Evolutionary conservation across 2,797 vertebrate genomes (phyloP).

Genomic region (Staurois parvus): DNA sequence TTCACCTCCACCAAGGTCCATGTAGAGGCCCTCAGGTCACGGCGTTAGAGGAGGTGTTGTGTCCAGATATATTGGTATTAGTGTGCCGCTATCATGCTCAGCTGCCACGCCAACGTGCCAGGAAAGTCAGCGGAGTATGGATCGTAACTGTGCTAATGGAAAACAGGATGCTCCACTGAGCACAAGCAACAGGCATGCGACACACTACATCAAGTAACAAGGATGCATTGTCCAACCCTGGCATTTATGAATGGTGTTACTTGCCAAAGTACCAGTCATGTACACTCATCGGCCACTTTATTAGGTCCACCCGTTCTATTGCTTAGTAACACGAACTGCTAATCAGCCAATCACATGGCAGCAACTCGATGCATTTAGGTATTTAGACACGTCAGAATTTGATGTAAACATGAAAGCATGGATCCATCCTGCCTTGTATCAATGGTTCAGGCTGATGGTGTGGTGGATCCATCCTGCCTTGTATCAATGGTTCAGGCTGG

Average conservation of each 20-base stretch:
- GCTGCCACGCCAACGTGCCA: conserved; percentile 2
- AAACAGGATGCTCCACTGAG: conserved; percentile 1
- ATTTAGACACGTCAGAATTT: too few relatives aligned
- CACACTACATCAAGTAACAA: background rate
- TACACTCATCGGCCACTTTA: too few relatives aligned
- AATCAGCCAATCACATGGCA: too few relatives aligned
- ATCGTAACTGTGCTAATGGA: background rate
- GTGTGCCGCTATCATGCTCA: conserved; percentile 1
- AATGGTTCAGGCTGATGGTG: too few relatives aligned
- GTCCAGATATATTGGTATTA: background rate
- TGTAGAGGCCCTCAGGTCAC: background rate
- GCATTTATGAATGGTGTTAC: background rate
- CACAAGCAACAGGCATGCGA: background rate
- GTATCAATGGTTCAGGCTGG: too few relatives aligned
- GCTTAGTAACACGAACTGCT: too few relatives aligned
- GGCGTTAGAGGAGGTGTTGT: background rate
- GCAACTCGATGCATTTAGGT: too few relatives aligned
- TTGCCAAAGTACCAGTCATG: background rate
- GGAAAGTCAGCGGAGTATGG: conserved; percentile 9
- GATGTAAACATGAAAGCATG: too few relatives aligned
- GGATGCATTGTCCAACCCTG: background rate
- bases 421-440: too few relatives aligned
- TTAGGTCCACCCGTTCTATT: too few relatives aligned
- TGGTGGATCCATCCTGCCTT: too few relatives aligned
- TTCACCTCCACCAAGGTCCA: background rate